Evolutionary conservation across 2,888 invertebrate species (phyloP).

Genomic region (Apantesis nais): DNA sequence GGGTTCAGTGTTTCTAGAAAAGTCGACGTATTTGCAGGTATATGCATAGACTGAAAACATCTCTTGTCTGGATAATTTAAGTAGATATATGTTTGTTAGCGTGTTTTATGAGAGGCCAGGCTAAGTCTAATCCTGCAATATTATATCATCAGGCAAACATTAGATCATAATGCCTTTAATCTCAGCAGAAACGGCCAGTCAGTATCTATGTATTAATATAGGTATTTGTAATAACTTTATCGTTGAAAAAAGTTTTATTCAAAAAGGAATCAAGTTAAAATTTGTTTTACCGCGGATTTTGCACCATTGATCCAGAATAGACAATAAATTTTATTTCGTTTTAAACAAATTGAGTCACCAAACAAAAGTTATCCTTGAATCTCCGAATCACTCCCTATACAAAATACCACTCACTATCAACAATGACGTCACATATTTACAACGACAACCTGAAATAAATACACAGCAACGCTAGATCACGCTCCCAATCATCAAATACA

Average conservation of each 20-base stretch:
- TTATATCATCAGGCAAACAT: neutral
- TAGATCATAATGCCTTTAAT: neutral
- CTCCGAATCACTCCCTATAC: too few species aligned
- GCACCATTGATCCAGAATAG: neutral
- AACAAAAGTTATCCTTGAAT: neutral
- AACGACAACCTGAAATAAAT: neutral
- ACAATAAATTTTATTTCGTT: neutral
- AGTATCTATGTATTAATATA: neutral
- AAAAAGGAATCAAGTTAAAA: too few species aligned
- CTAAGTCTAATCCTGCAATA: neutral
- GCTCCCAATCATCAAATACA: neutral
- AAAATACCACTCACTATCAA: neutral
- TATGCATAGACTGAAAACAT: neutral
- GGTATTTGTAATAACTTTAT: neutral
- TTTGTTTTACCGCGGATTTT: neutral
- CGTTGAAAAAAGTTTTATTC: too few species aligned
- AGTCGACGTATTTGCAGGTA: neutral
- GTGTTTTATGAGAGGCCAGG: neutral
- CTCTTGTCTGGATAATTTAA: neutral
- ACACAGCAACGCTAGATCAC: neutral
- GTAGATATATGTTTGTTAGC: neutral
- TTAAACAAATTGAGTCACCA: neutral
- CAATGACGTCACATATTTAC: constrained; percentile 5
- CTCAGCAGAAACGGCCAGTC: neutral
- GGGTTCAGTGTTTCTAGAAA: neutral